A percentile compares a stretch with the other conserved stretches of the same genome.
These are phyloP conservation scores for Gastrophryne carolinensis DNA, from an alignment of 2,797 vertebrate genomes.

Conservation along the genomic window DNA sequence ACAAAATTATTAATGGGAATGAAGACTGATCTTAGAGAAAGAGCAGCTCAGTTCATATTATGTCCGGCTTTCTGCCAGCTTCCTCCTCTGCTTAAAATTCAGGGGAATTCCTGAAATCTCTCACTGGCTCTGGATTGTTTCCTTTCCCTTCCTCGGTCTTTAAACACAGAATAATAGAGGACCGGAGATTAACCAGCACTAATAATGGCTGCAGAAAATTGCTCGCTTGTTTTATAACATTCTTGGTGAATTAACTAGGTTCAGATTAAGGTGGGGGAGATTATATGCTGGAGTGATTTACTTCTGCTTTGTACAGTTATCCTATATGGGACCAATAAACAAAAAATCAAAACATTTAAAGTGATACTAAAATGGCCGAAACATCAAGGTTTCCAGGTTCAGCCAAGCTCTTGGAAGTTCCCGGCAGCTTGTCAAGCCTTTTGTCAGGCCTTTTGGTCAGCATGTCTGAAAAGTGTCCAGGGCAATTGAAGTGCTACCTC, in stretches of 20 bases:
- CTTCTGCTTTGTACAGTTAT: too few species aligned
- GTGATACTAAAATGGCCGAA: too few species aligned
- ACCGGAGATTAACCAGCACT: not conserved
- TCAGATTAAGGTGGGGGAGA: too few species aligned
- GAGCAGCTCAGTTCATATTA: constrained; percentile 17
- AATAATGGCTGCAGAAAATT: not conserved
- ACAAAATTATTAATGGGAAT: constrained; percentile 15
- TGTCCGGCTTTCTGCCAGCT: constrained; percentile 19
- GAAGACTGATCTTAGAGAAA: constrained; percentile 11
- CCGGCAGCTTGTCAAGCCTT: too few species aligned
- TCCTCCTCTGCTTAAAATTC: constrained; percentile 27
- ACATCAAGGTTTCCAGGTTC: too few species aligned
- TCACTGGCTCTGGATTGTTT: not conserved
- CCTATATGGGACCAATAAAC: too few species aligned
- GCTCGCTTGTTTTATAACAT: not conserved
- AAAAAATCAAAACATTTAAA: too few species aligned
- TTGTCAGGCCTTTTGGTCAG: too few species aligned
- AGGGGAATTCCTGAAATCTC: constrained; percentile 42
- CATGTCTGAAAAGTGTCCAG: too few species aligned
- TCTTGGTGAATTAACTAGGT: not conserved
- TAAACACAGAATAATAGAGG: not conserved
- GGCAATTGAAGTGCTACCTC: too few species aligned
- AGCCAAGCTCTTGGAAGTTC: too few species aligned
- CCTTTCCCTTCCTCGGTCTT: not conserved
- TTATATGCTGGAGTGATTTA: too few species aligned